Conservation (phyloP, 2,113 vertebrate species). For the Meleagris gallopavo region DNA sequence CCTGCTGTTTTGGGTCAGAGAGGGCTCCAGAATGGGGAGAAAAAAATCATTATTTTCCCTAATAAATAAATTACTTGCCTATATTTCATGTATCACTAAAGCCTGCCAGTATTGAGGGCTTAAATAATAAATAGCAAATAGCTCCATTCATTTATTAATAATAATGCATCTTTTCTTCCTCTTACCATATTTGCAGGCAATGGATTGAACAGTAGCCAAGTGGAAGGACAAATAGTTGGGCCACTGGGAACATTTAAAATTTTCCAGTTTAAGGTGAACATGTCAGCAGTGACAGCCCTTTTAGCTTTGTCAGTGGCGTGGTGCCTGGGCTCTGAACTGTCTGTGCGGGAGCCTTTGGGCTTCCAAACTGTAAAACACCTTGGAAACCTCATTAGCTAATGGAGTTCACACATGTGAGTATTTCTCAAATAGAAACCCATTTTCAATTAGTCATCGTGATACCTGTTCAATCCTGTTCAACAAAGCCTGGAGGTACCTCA, state of each 20-base stretch:
- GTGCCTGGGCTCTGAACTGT: background rate
- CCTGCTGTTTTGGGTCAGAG: constrained; percentile 77
- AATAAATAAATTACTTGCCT: constrained; percentile 89
- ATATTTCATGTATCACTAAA: constrained; percentile 84
- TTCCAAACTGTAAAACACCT: constrained; percentile 3
- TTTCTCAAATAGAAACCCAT: constrained; percentile 11
- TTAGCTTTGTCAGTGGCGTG: background rate
- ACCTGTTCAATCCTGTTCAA: background rate
- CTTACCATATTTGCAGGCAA: constrained; percentile 59
- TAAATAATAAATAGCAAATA: constrained; percentile 89
- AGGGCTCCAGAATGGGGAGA: constrained; percentile 61
- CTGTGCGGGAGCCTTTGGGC: background rate
- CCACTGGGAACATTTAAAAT: constrained; percentile 78
- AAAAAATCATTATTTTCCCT: constrained; percentile 86
- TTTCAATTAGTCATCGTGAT: background rate
- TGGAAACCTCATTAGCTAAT: constrained; percentile 46
- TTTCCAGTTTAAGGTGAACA: constrained; percentile 76
- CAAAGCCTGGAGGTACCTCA: background rate
- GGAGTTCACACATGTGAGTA: background rate
- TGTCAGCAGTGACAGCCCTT: constrained; percentile 66
- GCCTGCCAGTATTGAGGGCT: constrained; percentile 74
- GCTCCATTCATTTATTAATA: constrained; percentile 86
- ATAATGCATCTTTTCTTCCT: constrained; percentile 76
- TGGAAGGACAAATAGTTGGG: constrained; percentile 78
- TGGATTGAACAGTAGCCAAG: constrained; percentile 71